These are phyloP conservation scores for Neotoma lepida DNA, from an alignment of 2,113 vertebrate species.

Conservation along the genomic window DNA sequence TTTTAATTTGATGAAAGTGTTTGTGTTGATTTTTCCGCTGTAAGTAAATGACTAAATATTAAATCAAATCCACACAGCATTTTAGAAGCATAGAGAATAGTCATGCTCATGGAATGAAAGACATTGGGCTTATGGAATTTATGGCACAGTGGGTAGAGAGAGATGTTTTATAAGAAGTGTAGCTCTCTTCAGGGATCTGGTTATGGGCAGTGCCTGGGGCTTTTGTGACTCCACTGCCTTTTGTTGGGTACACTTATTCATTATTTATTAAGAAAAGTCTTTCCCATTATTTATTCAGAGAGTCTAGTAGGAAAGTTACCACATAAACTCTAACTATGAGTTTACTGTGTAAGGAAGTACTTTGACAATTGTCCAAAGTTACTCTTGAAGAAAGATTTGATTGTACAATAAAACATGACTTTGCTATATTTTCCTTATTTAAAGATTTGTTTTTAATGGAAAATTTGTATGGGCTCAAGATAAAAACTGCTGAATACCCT, in stretches of 20 bases:
- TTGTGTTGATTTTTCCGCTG: not conserved
- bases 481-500: not conserved
- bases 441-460: not conserved
- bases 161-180: not conserved
- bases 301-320: not conserved
- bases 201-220: not conserved
- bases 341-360: conserved; percentile 20
- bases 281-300: not conserved
- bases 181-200: not conserved
- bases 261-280: conserved; percentile 31
- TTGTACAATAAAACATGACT: not conserved
- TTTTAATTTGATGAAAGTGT: conserved; percentile 18
- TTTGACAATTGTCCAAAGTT: conserved; percentile 11
- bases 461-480: not conserved
- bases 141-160: not conserved
- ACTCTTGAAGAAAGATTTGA: not conserved
- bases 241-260: not conserved
- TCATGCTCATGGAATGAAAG: not conserved
- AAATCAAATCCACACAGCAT: not conserved
- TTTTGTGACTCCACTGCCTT: not conserved
- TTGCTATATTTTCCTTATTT: not conserved
- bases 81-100: not conserved
- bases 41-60: conserved; percentile 40
- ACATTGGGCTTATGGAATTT: not conserved
- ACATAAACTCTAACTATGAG: not conserved